These are phyloP conservation scores for Calidris pugnax DNA, from an alignment of 2,113 vertebrate species.

Conservation along the genomic window DNA sequence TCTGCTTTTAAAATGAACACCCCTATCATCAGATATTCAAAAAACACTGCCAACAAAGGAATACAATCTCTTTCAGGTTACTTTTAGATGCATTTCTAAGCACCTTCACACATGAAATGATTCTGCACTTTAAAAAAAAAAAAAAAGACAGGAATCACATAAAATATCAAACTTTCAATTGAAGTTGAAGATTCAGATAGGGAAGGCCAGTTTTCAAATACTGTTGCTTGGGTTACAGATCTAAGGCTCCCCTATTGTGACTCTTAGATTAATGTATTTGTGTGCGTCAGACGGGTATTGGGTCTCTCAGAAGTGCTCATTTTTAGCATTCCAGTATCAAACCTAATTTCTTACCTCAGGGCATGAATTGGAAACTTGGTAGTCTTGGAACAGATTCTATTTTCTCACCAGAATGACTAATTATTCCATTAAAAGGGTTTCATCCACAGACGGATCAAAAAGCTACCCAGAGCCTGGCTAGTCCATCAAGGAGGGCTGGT, in stretches of 20 bases:
- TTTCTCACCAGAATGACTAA: not conserved
- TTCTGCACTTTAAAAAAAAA: not conserved
- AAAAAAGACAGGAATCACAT: not conserved
- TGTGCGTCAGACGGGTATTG: not conserved
- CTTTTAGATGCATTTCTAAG: not conserved
- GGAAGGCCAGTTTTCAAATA: not conserved
- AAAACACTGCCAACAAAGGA: not conserved
- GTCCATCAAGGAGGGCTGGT: not conserved
- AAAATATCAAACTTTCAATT: not conserved
- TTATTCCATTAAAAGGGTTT: not conserved
- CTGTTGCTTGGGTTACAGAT: not conserved
- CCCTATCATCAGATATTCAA: not conserved
- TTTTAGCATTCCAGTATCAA: not conserved
- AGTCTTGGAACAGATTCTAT: not conserved
- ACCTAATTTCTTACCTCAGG: not conserved
- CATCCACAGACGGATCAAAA: not conserved
- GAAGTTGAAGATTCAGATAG: not conserved
- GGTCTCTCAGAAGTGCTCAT: not conserved
- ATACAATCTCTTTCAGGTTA: not conserved
- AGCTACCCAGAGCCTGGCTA: not conserved
- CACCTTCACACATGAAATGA: not conserved
- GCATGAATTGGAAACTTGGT: not conserved
- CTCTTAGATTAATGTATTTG: not conserved
- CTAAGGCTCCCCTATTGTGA: not conserved
- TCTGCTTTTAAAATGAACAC: not conserved